A percentile compares a stretch with the other conserved stretches of the same genome.
phyloP scores from a whole-genome alignment of 2,888 invertebrate species.

The Ectemnius cavifrons region DNA sequence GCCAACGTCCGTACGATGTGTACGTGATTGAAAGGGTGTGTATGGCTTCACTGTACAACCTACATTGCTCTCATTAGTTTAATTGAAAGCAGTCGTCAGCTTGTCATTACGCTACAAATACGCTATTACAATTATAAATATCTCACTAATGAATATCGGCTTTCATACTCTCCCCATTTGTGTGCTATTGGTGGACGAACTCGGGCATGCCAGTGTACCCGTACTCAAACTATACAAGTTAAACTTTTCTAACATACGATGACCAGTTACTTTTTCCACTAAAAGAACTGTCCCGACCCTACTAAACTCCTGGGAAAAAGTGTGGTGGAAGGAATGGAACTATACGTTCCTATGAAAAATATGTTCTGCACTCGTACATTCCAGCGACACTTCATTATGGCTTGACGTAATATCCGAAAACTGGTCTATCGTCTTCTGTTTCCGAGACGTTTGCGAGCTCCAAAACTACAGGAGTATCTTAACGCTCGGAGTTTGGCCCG shows the following conservation, averaged over 20 bases:
- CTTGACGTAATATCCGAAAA: conserved; percentile 59
- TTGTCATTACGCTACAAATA: neutral
- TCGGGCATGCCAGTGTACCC: no score
- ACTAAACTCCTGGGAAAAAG: conserved; percentile 55
- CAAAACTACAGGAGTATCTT: conserved; percentile 24
- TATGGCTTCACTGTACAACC: neutral
- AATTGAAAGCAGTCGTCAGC: conserved; percentile 5
- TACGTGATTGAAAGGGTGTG: conserved; percentile 1
- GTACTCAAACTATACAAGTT: no score
- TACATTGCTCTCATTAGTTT: conserved; percentile 17
- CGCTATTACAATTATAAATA: neutral
- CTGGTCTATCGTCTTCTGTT: conserved; percentile 43
- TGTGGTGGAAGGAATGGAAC: conserved; percentile 30
- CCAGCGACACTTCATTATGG: conserved; percentile 61
- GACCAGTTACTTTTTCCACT: conserved; percentile 49
- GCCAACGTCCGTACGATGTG: conserved; percentile 18
- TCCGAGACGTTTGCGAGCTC: conserved; percentile 37
- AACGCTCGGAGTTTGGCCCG: neutral
- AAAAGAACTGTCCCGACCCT: conserved; percentile 36
- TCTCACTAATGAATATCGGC: neutral
- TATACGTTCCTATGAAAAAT: conserved; percentile 8
- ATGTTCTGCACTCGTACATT: conserved; percentile 50
- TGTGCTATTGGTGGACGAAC: no score
- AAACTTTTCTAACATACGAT: no score
- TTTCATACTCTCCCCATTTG: no score